Conservation (phyloP, 2,797 vertebrate species). For the Danio kyathit region DNA sequence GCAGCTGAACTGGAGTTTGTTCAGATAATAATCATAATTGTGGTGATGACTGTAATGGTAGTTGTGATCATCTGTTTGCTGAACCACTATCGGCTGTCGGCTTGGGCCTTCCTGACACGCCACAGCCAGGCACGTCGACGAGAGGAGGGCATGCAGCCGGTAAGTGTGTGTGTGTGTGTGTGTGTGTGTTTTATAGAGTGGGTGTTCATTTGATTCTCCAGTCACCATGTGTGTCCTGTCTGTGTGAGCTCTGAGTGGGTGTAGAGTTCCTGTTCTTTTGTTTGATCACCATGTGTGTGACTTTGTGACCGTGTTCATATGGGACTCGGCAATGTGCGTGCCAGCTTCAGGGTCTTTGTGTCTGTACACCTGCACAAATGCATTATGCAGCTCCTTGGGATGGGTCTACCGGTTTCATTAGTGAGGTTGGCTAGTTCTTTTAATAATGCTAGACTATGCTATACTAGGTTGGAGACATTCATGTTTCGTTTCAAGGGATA, state of each 20-base stretch:
- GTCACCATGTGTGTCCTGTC: slow-evolving; percentile 47
- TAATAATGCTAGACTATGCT: too few relatives aligned
- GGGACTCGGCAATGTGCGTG: slow-evolving; percentile 35
- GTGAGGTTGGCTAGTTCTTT: background rate
- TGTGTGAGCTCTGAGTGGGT: slow-evolving; percentile 46
- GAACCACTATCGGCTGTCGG: slow-evolving; percentile 89
- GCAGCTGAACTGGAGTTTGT: slow-evolving; percentile 91
- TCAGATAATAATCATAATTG: slow-evolving; percentile 89
- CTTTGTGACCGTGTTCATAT: slow-evolving; percentile 44
- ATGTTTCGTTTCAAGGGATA: background rate
- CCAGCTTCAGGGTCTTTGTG: slow-evolving; percentile 44
- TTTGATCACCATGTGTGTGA: slow-evolving; percentile 51
- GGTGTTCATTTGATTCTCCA: slow-evolving; percentile 39
- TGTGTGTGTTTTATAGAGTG: slow-evolving; percentile 38
- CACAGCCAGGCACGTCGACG: slow-evolving; percentile 81
- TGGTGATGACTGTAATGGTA: slow-evolving; percentile 92
- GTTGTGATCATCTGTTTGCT: slow-evolving; percentile 89
- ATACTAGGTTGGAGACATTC: background rate
- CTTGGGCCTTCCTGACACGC: slow-evolving; percentile 84
- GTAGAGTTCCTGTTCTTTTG: slow-evolving; percentile 52
- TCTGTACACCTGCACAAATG: slow-evolving; percentile 22
- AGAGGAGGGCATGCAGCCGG: slow-evolving; percentile 73
- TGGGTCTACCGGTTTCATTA: background rate
- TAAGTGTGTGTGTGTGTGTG: slow-evolving; percentile 42
- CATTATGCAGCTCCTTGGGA: background rate